A percentile compares a stretch with the other conserved stretches of the same genome.
Conservation (phyloP, 2,113 vertebrate genomes). For the Hymenochirus boettgeri region DNA sequence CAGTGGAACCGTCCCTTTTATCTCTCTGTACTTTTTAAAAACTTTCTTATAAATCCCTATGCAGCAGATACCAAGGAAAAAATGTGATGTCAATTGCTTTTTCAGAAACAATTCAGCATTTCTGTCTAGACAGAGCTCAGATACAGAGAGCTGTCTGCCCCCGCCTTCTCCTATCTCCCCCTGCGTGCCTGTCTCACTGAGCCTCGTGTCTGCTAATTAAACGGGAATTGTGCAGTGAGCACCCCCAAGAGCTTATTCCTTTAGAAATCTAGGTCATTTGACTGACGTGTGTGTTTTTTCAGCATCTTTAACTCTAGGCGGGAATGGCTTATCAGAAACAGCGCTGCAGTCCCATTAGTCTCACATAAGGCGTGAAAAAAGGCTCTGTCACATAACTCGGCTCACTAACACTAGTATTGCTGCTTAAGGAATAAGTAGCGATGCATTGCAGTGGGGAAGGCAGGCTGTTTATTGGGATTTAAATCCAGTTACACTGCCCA, state of each 20-base stretch:
- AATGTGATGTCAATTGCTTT: slow-evolving; percentile 45
- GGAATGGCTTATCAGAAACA: not conserved
- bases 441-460: too few relatives aligned
- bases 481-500: too few relatives aligned
- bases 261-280: slow-evolving; percentile 66
- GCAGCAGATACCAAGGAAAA: slow-evolving; percentile 41
- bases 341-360: not conserved
- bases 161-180: slow-evolving; percentile 39
- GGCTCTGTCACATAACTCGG: too few relatives aligned
- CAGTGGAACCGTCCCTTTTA: too few relatives aligned
- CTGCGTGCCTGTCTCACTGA: slow-evolving; percentile 45
- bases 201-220: slow-evolving; percentile 57
- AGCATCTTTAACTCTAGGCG: slow-evolving; percentile 9
- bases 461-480: too few relatives aligned
- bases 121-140: slow-evolving; percentile 67
- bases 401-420: too few relatives aligned
- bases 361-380: too few relatives aligned
- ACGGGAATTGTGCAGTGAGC: slow-evolving; percentile 47
- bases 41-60: too few relatives aligned
- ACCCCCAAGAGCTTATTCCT: slow-evolving; percentile 49
- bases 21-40: too few relatives aligned
- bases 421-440: too few relatives aligned
- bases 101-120: slow-evolving; percentile 59
- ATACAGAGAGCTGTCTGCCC: slow-evolving; percentile 48
- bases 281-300: slow-evolving; percentile 50